Evolutionary conservation across 35 echinoderm and acorn worm genomes (phyloP).

Genomic region (Hemicentrotus pulcherrimus): DNA sequence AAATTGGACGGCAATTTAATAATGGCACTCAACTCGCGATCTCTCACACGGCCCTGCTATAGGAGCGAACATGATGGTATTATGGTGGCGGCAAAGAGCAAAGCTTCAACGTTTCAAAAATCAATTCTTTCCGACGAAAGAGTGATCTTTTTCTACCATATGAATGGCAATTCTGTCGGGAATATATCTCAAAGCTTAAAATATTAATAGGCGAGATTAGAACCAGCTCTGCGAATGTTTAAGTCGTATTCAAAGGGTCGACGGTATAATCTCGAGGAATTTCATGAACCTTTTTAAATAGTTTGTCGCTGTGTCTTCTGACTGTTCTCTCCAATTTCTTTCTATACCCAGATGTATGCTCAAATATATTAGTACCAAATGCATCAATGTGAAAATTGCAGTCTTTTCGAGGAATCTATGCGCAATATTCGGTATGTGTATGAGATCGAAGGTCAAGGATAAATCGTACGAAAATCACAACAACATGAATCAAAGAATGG

Average conservation of each 20-base stretch:
- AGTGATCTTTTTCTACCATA: not conserved
- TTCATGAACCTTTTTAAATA: not conserved
- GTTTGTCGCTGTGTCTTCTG: not conserved
- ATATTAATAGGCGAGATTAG: not conserved
- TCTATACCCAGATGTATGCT: not conserved
- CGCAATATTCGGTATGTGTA: not conserved
- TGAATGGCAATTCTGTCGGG: not conserved
- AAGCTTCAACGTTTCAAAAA: not conserved
- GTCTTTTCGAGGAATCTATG: not conserved
- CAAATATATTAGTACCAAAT: not conserved
- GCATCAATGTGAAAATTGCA: not conserved
- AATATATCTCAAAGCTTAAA: not conserved
- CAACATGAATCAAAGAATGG: not conserved
- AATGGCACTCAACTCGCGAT: not conserved
- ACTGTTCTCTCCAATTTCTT: not conserved
- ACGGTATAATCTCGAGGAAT: not conserved
- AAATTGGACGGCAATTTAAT: not conserved
- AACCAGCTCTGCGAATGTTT: not conserved
- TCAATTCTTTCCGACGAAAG: conserved; percentile 9
- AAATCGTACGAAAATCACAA: not conserved
- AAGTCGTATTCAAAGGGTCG: not conserved
- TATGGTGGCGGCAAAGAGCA: not conserved
- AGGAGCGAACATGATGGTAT: not conserved
- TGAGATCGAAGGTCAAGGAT: not conserved
- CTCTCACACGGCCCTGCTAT: not conserved